Evolutionary conservation across 2,888 invertebrate genomes (phyloP).

Genomic region (Eretmocerus hayati): DNA sequence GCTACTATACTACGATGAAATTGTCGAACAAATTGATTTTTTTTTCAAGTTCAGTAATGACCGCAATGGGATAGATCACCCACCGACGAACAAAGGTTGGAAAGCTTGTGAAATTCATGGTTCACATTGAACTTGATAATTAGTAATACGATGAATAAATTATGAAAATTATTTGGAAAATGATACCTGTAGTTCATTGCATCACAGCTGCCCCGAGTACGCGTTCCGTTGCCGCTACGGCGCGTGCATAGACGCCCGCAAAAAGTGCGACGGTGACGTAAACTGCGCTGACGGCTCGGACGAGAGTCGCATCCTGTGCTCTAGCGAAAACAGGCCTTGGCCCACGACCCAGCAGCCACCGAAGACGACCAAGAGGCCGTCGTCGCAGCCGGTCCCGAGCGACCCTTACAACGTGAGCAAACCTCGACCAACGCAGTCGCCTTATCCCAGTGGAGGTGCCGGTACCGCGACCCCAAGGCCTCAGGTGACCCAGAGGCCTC

Average conservation of each 20-base stretch:
- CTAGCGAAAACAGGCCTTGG: slow-evolving; percentile 1
- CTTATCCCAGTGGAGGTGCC: background rate
- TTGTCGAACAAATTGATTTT: too few species aligned
- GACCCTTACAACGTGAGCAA: slow-evolving; percentile 5
- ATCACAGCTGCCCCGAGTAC: slow-evolving; percentile 33
- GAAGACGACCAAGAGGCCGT: too few species aligned
- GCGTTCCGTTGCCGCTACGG: slow-evolving; percentile 45
- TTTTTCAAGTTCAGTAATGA: too few species aligned
- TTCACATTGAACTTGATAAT: too few species aligned
- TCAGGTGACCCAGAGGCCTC: background rate
- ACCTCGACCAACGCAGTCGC: background rate
- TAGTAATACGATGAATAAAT: too few species aligned
- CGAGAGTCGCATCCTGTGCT: slow-evolving; percentile 34
- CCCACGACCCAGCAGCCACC: background rate
- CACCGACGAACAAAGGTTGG: too few species aligned
- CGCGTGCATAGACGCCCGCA: slow-evolving; percentile 41
- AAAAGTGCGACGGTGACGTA: slow-evolving; percentile 37
- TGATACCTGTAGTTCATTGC: background rate
- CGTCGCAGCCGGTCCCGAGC: slow-evolving; percentile 1
- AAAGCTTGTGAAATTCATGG: too few species aligned
- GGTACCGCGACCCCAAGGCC: background rate
- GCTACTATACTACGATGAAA: too few species aligned
- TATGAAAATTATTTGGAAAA: too few species aligned
- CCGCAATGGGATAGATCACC: too few species aligned
- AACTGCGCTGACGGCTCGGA: slow-evolving; percentile 47